Evolutionary conservation across 2,113 vertebrate genomes (phyloP).

Genomic region (Haemorhous mexicanus): DNA sequence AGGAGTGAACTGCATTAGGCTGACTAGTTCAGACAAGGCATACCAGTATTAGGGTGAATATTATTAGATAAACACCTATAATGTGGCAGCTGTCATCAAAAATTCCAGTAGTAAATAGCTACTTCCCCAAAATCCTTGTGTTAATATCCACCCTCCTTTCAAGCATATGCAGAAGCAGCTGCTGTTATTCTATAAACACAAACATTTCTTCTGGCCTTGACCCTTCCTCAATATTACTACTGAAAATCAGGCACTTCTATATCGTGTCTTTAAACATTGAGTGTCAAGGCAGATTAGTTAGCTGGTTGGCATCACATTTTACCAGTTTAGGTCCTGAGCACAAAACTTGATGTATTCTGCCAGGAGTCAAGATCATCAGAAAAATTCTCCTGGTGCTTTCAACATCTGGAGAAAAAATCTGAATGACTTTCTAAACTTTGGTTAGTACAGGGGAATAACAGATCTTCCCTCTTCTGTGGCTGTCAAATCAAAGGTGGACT

Average conservation of each 20-base stretch:
- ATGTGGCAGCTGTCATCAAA: not conserved
- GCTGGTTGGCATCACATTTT: not conserved
- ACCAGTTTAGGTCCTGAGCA: not conserved
- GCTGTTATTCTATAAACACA: not conserved
- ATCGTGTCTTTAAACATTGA: not conserved
- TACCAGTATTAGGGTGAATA: not conserved
- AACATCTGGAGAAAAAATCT: not conserved
- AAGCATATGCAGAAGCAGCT: not conserved
- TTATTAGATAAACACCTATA: not conserved
- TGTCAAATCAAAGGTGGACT: not conserved
- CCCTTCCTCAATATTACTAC: not conserved
- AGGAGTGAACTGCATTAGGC: not conserved
- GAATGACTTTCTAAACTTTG: not conserved
- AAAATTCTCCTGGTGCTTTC: not conserved
- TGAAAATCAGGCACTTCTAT: not conserved
- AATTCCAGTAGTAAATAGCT: not conserved
- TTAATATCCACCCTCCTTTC: not conserved
- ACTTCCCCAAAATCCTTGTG: not conserved
- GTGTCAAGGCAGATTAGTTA: not conserved
- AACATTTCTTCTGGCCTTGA: not conserved
- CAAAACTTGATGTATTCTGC: not conserved
- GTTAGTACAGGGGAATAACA: not conserved
- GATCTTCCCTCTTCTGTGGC: not conserved
- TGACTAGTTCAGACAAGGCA: constrained; percentile 4
- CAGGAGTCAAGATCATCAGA: not conserved